Evolutionary conservation across 23 tunicate species (phyloP).

Genomic region (Halocynthia aurantium): DNA sequence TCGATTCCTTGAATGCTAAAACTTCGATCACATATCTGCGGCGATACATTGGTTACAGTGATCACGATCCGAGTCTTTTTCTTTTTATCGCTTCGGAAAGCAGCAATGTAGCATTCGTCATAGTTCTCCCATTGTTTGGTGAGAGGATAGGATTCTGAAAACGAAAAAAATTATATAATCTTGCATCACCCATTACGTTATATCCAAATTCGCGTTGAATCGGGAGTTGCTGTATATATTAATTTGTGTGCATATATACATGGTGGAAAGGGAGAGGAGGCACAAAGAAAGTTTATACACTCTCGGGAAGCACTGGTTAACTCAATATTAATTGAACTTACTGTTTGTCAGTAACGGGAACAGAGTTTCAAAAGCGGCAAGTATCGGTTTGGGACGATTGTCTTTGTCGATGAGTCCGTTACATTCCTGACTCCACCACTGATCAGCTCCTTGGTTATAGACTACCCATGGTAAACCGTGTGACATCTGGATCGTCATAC

Average conservation of each 20-base stretch:
- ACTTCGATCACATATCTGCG: constrained; percentile 51
- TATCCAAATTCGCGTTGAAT: neutral
- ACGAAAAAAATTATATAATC: neutral
- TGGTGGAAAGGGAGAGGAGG: neutral
- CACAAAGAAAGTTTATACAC: neutral
- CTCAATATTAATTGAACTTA: neutral
- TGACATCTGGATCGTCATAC: constrained; percentile 52
- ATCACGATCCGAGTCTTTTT: constrained; percentile 24
- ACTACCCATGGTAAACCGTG: constrained; percentile 41
- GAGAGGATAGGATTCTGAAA: constrained; percentile 35
- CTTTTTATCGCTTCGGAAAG: constrained; percentile 29
- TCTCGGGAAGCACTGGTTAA: neutral
- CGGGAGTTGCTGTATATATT: too few relatives aligned
- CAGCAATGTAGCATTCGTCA: constrained; percentile 43
- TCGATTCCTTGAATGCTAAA: constrained; percentile 64
- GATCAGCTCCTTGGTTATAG: constrained; percentile 35
- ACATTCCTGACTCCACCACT: constrained; percentile 50
- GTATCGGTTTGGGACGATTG: constrained; percentile 50
- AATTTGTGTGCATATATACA: neutral
- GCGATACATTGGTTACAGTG: constrained; percentile 48
- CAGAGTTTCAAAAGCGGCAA: constrained; percentile 63
- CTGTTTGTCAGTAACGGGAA: constrained; percentile 39
- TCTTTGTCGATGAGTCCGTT: constrained; percentile 54
- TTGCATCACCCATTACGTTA: neutral
- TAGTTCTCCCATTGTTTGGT: constrained; percentile 79